Percentiles rank a stretch among this genome's conserved stretches.
These are phyloP conservation scores for Datnioides undecimradiatus DNA, from an alignment of 2,113 vertebrate genomes.

Conservation along the genomic window DNA sequence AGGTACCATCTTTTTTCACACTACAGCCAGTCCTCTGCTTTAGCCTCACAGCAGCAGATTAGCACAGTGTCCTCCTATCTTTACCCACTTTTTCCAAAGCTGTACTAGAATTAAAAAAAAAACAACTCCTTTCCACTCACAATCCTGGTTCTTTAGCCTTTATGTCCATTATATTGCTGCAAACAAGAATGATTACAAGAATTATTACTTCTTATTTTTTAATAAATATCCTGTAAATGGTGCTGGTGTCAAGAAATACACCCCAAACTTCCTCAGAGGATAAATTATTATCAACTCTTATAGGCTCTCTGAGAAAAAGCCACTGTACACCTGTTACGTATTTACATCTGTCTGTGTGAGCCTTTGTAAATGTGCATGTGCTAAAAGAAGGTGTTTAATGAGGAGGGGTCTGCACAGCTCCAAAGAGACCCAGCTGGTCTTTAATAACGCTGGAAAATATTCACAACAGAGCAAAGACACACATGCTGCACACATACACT, in stretches of 20 bases:
- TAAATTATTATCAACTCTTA: background rate
- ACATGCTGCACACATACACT: slow-evolving; percentile 14
- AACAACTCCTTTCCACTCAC: background rate
- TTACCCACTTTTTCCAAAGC: background rate
- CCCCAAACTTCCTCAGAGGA: background rate
- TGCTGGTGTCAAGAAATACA: background rate
- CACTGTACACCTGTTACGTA: slow-evolving; percentile 42
- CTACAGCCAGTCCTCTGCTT: background rate
- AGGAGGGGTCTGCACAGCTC: slow-evolving; percentile 56
- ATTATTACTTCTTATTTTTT: too few species aligned
- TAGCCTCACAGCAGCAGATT: background rate
- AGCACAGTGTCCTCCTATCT: background rate
- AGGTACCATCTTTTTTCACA: too few species aligned
- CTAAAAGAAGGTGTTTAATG: slow-evolving; percentile 71
- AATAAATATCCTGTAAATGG: background rate
- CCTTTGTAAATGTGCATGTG: slow-evolving; percentile 21
- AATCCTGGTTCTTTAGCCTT: background rate
- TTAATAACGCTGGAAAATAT: slow-evolving; percentile 62
- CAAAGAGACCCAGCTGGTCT: slow-evolving; percentile 74
- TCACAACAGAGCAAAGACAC: slow-evolving; percentile 47
- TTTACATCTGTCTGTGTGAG: background rate
- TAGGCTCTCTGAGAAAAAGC: background rate
- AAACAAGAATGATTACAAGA: background rate
- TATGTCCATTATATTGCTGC: background rate
- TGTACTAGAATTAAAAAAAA: background rate